A percentile compares a stretch with the other conserved stretches of the same genome.
These are phyloP conservation scores for Prietella phreatophila DNA, from an alignment of 2,113 vertebrate species.

Conservation along the genomic window DNA sequence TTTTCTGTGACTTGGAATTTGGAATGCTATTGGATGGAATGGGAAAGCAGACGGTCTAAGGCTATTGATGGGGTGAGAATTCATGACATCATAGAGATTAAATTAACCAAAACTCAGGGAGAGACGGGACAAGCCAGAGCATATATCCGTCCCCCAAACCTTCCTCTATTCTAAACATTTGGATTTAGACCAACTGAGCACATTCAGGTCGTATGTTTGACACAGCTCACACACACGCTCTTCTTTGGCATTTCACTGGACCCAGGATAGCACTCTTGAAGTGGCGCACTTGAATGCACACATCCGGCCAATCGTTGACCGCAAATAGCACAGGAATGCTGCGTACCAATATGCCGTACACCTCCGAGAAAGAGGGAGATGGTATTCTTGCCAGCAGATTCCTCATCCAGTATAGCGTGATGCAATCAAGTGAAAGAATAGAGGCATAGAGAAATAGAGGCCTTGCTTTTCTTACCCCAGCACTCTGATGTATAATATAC, in stretches of 20 bases:
- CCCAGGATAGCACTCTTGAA: slow-evolving; percentile 75
- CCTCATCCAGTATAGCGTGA: slow-evolving; percentile 68
- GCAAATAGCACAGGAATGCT: slow-evolving; percentile 84
- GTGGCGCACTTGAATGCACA: slow-evolving; percentile 78
- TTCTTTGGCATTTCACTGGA: slow-evolving; percentile 77
- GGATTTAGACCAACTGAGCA: slow-evolving; percentile 53
- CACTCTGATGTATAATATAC: slow-evolving; percentile 22
- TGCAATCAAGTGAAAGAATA: slow-evolving; percentile 73
- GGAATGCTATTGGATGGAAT: slow-evolving; percentile 46
- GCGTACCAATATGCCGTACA: slow-evolving; percentile 77
- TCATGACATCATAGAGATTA: slow-evolving; percentile 57
- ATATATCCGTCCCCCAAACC: neutral
- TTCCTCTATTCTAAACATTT: neutral
- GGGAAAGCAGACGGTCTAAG: slow-evolving; percentile 47
- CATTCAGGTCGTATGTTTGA: slow-evolving; percentile 51
- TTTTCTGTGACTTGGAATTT: slow-evolving; percentile 43
- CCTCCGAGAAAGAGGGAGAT: slow-evolving; percentile 55
- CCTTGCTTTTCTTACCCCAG: neutral
- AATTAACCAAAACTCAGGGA: slow-evolving; percentile 42
- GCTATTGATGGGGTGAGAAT: slow-evolving; percentile 56
- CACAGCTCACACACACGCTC: slow-evolving; percentile 70
- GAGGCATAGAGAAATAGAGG: neutral
- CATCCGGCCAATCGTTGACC: slow-evolving; percentile 84
- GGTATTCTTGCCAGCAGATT: slow-evolving; percentile 47
- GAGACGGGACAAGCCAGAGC: neutral